Conservation (phyloP, 2,888 invertebrate species). For the Drosophila limbata region DNA sequence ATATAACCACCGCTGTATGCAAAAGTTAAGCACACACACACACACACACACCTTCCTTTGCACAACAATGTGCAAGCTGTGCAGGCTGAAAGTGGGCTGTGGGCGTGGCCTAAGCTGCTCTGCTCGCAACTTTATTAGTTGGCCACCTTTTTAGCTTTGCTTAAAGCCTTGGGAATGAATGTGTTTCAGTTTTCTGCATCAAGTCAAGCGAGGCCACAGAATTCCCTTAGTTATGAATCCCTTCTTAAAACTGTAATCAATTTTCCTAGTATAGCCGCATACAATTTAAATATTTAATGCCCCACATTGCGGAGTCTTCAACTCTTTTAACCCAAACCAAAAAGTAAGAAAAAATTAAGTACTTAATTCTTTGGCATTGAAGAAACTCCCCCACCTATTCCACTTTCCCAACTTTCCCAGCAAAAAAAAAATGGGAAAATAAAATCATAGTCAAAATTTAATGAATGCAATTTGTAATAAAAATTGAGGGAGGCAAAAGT, state of each 20-base stretch:
- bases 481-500: constrained; percentile 21
- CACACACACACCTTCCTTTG: constrained; percentile 29
- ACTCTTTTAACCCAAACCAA: constrained; percentile 15
- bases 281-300: constrained; percentile 66
- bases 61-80: constrained; percentile 65
- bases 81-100: constrained; percentile 33
- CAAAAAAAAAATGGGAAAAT: constrained; percentile 1
- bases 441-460: constrained; percentile 36
- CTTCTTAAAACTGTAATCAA: constrained; percentile 63
- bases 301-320: constrained; percentile 27
- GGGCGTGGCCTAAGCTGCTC: constrained; percentile 70
- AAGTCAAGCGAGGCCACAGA: constrained; percentile 17
- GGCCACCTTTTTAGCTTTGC: constrained; percentile 67
- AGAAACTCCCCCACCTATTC: not conserved
- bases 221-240: constrained; percentile 46
- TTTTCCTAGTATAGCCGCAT: constrained; percentile 46
- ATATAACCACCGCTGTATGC: constrained; percentile 53
- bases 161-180: constrained; percentile 50
- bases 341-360: constrained; percentile 18
- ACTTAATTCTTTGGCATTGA: constrained; percentile 32
- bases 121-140: constrained; percentile 71
- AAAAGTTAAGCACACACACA: constrained; percentile 35
- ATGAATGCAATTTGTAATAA: constrained; percentile 58
- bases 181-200: constrained; percentile 12
- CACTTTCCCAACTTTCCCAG: not conserved